Conservation (phyloP, 2,888 invertebrate species). For the Nipponacmea schrenckii region DNA sequence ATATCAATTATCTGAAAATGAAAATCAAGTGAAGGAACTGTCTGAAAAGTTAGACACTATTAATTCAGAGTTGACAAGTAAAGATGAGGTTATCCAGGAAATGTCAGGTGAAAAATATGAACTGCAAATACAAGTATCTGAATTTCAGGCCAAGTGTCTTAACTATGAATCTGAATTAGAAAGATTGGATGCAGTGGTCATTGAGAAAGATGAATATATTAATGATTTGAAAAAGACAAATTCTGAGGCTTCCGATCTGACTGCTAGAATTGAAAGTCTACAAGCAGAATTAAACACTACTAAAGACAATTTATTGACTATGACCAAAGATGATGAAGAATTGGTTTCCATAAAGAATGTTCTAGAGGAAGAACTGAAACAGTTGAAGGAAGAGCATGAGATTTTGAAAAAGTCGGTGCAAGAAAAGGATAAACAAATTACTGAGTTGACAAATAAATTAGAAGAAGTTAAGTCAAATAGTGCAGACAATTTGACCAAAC, state of each 20-base stretch:
- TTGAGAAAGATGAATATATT: no score
- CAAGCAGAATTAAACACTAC: constrained; percentile 2
- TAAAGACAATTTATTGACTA: neutral
- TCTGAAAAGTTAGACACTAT: constrained; percentile 10
- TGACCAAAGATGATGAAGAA: constrained; percentile 8
- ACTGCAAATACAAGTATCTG: neutral
- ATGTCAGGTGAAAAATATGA: constrained; percentile 4
- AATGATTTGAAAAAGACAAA: no score
- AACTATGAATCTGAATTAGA: constrained; percentile 5
- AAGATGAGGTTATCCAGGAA: constrained; percentile 5
- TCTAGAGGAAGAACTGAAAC: constrained; percentile 17
- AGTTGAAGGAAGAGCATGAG: constrained; percentile 29
- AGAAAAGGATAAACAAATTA: constrained; percentile 6
- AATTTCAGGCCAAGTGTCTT: neutral
- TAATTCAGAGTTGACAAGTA: neutral
- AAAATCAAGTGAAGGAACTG: constrained; percentile 1
- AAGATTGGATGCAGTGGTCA: no score
- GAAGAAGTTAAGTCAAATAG: constrained; percentile 10
- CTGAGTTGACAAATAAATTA: constrained; percentile 13
- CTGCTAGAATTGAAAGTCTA: constrained; percentile 19
- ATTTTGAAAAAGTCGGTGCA: constrained; percentile 13
- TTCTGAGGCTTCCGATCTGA: neutral
- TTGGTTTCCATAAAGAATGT: constrained; percentile 24
- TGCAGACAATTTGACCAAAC: neutral
- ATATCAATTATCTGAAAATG: constrained; percentile 12